Percentiles rank a stretch among this genome's conserved stretches.
phyloP scores from a whole-genome alignment of 2,113 vertebrate genomes.

The Rhinolophus ferrumequinum region DNA sequence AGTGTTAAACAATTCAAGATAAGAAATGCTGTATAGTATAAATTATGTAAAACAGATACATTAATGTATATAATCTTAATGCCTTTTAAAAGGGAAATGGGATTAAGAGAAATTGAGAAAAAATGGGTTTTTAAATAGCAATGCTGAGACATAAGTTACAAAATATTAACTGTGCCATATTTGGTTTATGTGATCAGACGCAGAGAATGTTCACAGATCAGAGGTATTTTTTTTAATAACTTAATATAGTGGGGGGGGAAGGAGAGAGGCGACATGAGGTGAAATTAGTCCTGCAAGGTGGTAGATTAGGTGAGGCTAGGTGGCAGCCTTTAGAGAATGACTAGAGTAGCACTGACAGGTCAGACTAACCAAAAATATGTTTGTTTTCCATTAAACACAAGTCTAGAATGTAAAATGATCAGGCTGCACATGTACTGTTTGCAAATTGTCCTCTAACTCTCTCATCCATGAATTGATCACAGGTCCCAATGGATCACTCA shows the following conservation, averaged over 20 bases:
- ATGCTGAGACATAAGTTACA: neutral
- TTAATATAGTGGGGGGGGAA: neutral
- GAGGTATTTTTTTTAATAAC: neutral
- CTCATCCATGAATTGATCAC: neutral
- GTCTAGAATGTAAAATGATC: neutral
- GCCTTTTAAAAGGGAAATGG: conserved; percentile 37
- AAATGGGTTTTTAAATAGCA: conserved; percentile 34
- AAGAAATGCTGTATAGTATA: conserved; percentile 51
- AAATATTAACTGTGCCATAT: conserved; percentile 33
- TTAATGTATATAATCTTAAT: conserved; percentile 68
- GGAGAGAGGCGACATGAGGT: neutral
- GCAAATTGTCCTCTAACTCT: neutral
- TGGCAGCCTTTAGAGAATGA: neutral
- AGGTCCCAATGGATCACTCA: neutral
- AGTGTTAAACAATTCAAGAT: conserved; percentile 67
- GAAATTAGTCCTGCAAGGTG: neutral
- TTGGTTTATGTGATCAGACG: neutral
- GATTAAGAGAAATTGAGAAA: conserved; percentile 57
- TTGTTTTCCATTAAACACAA: neutral
- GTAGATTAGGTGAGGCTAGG: neutral
- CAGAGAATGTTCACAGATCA: neutral
- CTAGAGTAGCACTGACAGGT: neutral
- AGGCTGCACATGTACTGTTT: neutral
- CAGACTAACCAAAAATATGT: neutral
- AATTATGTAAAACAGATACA: conserved; percentile 72